phyloP scores from a whole-genome alignment of 1,140 invertebrate genomes.

The Musca vetustissima region DNA sequence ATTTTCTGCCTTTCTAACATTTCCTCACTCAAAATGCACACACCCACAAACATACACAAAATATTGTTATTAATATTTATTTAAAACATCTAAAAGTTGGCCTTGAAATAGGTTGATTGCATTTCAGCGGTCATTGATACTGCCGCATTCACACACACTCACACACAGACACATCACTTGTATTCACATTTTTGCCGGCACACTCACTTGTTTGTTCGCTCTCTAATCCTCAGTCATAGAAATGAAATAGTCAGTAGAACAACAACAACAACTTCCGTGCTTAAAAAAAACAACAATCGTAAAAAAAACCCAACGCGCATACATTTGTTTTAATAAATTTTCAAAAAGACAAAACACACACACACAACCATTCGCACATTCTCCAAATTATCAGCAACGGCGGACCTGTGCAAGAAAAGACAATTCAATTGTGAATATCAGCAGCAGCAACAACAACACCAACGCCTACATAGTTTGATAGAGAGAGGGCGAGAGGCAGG shows the following conservation, averaged over 20 bases:
- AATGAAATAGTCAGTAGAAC: no score
- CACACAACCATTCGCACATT: background rate
- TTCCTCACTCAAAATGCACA: no score
- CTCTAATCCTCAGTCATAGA: background rate
- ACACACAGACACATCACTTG: no score
- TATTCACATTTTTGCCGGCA: background rate
- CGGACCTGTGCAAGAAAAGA: background rate
- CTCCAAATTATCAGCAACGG: no score
- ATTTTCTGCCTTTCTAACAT: no score
- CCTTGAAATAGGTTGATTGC: conserved; percentile 56
- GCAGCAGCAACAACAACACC: background rate
- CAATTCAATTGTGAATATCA: background rate
- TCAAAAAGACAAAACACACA: background rate
- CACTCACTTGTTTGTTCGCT: background rate
- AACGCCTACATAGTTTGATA: background rate
- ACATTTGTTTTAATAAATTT: background rate
- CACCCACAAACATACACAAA: no score
- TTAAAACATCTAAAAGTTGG: conserved; percentile 31
- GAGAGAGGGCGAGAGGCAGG: background rate
- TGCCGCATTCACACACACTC: background rate
- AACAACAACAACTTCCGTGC: conserved; percentile 3
- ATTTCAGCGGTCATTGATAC: conserved; percentile 41
- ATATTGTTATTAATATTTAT: no score
- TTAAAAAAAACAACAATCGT: conserved; percentile 12
- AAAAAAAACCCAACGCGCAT: background rate